A percentile compares a stretch with the other conserved stretches of the same genome.
Evolutionary conservation across 2,113 vertebrate genomes (phyloP).

Genomic region (Erythrocebus patas): DNA sequence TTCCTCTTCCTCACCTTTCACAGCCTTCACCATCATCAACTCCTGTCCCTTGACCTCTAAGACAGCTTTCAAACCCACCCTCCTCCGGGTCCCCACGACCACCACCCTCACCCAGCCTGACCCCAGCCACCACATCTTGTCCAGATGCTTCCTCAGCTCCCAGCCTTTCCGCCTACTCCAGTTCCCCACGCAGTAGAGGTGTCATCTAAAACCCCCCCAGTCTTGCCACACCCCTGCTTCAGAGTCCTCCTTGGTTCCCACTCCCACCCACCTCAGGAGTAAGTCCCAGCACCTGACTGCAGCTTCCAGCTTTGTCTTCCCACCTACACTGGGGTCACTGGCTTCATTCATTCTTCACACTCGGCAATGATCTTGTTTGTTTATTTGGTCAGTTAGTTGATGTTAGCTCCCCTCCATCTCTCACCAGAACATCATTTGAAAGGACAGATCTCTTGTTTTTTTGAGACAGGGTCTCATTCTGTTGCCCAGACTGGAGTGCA

Average conservation of each 20-base stretch:
- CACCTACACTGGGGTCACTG: fast-evolving
- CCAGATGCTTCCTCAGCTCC: fast-evolving
- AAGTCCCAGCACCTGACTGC: too few relatives aligned
- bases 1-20: neutral
- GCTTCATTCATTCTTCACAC: neutral
- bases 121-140: neutral
- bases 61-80: neutral
- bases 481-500: too few relatives aligned
- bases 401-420: neutral
- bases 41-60: fast-evolving
- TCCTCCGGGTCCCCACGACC: neutral
- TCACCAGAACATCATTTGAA: neutral
- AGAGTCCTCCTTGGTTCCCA: neutral
- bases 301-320: neutral
- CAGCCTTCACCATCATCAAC: neutral
- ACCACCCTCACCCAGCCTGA: neutral
- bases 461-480: too few relatives aligned
- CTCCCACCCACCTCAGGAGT: neutral
- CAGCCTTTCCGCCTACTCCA: neutral
- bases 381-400: neutral
- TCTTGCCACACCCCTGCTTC: neutral
- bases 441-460: too few relatives aligned
- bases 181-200: neutral
- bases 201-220: fast-evolving
- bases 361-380: neutral